Evolutionary conservation across 2,888 invertebrate species (phyloP).

Genomic region (Caradrina kadenii): DNA sequence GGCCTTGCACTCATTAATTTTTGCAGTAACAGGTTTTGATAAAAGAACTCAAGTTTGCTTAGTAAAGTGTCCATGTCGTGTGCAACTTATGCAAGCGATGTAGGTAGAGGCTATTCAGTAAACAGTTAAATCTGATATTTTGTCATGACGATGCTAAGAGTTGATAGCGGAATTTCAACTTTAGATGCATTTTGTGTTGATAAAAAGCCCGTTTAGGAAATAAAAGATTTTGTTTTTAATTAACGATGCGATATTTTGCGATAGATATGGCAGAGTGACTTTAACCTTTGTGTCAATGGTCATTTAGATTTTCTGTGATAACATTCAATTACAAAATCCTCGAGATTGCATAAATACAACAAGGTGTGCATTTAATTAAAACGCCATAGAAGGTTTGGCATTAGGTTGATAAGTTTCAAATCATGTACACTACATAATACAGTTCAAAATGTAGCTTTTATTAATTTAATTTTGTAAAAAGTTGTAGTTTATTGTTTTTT

Average conservation of each 20-base stretch:
- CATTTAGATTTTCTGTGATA: slow-evolving; percentile 49
- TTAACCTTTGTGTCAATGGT: slow-evolving; percentile 47
- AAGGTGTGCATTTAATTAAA: background rate
- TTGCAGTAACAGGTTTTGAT: slow-evolving; percentile 40
- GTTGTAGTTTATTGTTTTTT: too few species aligned
- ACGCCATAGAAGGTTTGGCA: background rate
- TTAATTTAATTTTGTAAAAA: too few species aligned
- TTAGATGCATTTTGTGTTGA: slow-evolving; percentile 1
- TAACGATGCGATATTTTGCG: slow-evolving; percentile 32
- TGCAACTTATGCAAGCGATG: slow-evolving; percentile 7
- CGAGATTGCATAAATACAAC: slow-evolving; percentile 19
- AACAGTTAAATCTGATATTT: slow-evolving; percentile 6
- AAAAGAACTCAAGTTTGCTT: slow-evolving; percentile 24
- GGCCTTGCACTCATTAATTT: slow-evolving; percentile 46
- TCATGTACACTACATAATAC: too few species aligned
- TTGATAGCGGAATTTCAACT: slow-evolving; percentile 6
- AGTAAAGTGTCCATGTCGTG: slow-evolving; percentile 20
- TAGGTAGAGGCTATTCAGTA: slow-evolving; percentile 6
- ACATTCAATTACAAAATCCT: slow-evolving; percentile 41
- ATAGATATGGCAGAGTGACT: slow-evolving; percentile 33
- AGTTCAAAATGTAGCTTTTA: too few species aligned
- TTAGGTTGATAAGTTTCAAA: background rate
- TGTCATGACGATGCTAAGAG: slow-evolving; percentile 3
- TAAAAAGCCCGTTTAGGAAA: slow-evolving; percentile 14
- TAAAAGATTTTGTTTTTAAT: slow-evolving; percentile 36